Conservation (phyloP, 2,888 invertebrate species). For the Hydraecia micacea region DNA sequence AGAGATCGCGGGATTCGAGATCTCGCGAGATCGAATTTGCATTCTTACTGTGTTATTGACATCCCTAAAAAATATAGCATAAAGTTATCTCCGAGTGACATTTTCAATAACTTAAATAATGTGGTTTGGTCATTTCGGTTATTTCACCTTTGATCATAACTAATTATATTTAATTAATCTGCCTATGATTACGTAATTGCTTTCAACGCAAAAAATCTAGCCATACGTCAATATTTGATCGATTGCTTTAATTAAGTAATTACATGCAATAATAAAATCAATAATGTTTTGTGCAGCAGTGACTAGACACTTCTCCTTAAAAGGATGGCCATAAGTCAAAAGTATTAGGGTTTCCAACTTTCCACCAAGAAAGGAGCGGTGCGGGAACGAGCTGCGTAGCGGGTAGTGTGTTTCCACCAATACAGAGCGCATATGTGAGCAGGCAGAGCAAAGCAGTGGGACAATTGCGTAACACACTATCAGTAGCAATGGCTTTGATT, state of each 20-base stretch:
- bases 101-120: not conserved
- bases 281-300: not conserved
- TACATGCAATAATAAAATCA: not conserved
- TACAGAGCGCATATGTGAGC: not conserved
- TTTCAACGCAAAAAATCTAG: not conserved
- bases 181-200: not conserved
- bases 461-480: not conserved
- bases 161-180: conserved; percentile 15
- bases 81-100: not conserved
- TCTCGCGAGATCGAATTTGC: not conserved
- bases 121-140: not conserved
- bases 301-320: not conserved
- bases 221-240: conserved; percentile 32
- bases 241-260: conserved; percentile 22
- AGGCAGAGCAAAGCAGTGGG: not conserved
- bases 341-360: not conserved
- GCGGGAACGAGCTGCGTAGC: not conserved
- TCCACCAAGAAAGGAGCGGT: not conserved
- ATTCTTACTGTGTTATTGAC: not conserved
- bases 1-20: not conserved
- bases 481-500: not conserved
- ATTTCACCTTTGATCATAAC: not conserved
- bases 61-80: too few species aligned
- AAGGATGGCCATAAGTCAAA: not conserved
- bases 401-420: not conserved